Evolutionary conservation across 2,113 vertebrate genomes (phyloP).

Genomic region (Vulpes lagopus): DNA sequence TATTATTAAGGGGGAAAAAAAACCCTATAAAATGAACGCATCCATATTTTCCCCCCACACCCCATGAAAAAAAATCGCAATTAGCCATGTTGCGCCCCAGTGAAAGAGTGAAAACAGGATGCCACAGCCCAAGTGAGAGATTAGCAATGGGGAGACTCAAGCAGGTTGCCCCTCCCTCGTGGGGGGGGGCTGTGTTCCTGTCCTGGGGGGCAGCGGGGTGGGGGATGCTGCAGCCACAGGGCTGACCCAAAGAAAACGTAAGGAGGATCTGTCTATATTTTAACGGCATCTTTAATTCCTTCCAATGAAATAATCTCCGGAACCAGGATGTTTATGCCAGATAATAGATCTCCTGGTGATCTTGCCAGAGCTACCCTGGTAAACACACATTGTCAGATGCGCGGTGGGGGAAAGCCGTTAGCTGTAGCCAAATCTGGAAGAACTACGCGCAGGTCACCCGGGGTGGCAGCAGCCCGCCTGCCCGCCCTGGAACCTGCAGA

Average conservation of each 20-base stretch:
- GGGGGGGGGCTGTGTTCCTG: not conserved
- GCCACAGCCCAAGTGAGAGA: not conserved
- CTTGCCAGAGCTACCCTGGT: constrained; percentile 4
- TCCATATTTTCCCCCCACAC: not conserved
- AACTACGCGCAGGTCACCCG: not conserved
- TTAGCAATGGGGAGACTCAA: accelerated
- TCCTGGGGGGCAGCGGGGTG: accelerated
- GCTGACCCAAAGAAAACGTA: not conserved
- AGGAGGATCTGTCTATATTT: not conserved
- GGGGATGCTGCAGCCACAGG: not conserved
- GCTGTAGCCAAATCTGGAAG: not conserved
- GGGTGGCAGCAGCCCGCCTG: not conserved
- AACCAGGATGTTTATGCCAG: constrained; percentile 70
- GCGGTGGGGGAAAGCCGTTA: not conserved
- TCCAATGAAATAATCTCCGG: constrained; percentile 63
- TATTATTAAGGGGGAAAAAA: constrained; percentile 82
- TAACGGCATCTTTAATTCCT: not conserved
- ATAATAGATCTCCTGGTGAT: constrained; percentile 15
- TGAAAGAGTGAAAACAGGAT: not conserved
- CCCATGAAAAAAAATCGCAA: not conserved
- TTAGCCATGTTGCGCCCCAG: not conserved
- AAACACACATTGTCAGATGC: constrained; percentile 1
- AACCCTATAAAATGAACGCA: constrained; percentile 69
- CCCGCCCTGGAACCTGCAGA: not conserved
- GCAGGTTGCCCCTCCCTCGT: not conserved